Evolutionary conservation across 2,888 invertebrate species (phyloP), one percentile per base, ranked within the genome.

Genomic region (Maniola hyperantus): DNA sequence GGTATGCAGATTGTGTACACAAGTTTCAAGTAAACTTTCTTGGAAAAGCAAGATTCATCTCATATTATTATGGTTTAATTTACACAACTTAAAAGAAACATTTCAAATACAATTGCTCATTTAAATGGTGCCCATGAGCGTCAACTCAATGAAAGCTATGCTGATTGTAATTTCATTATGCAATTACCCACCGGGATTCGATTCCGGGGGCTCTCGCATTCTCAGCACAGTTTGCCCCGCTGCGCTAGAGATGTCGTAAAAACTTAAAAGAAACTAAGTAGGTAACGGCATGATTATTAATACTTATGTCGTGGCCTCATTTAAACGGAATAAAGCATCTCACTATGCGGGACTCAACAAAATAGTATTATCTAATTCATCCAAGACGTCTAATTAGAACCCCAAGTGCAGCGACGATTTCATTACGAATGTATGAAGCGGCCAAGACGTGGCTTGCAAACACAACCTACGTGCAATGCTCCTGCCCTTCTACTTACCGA

Each of bases 381-480:
- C 51, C 62, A 55, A 61, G 51, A 68, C 68, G 62, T 73, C 85
- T 89, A 88, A 89, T 89, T 89, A 88, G 83, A 77, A 77, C 77
- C 74, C 72, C 69, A 72, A 75, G 76, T 74, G 79, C 77, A 71
- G 75, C 82, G 79, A 85, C 83, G 83, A 83, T 86, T 84, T 83
- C 88, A 91, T 91, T 89, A 87, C 83, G 77, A 85, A 89, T 89
- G 87, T 88, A 88, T 87, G 88, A 85, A 83, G 81, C 81, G 76
- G 76, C 69, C 73, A 79, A 76, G 82, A 89, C 88, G 85, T 84
- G 88, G 82, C 78, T 83, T 80, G 86, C 85, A 84, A 87, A 83
- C 84, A 82, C 82, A 80, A 82, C 79, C 83, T 83, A 84, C 87
- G 86, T 84, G 84, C 89, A 86, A 88, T 85, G 87, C 85, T 83